These are phyloP conservation scores for Allacma fusca DNA, from an alignment of 2,888 invertebrate genomes.

Conservation along the genomic window DNA sequence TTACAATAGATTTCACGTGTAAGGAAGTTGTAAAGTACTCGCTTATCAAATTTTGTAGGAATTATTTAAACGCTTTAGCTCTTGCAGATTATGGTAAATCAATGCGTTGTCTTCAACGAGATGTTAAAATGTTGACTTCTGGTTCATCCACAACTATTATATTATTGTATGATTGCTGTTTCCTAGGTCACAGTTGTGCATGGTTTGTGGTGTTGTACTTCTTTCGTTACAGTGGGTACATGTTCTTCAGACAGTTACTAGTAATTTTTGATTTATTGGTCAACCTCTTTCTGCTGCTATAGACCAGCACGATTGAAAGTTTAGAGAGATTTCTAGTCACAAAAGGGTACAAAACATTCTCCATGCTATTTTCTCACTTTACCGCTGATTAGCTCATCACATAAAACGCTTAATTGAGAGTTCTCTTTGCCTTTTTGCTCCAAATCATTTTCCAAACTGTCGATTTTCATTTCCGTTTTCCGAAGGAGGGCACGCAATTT, in stretches of 20 bases:
- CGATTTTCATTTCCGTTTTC: conserved; percentile 86
- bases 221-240: background rate
- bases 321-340: background rate
- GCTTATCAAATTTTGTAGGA: too few species aligned
- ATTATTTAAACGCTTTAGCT: too few species aligned
- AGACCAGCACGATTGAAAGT: background rate
- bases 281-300: background rate
- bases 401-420: conserved; percentile 85
- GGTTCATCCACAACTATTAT: background rate
- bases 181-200: background rate
- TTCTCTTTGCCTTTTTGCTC: conserved; percentile 92
- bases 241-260: too few species aligned
- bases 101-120: too few species aligned
- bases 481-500: conserved; percentile 86
- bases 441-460: conserved; percentile 81
- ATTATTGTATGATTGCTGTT: background rate
- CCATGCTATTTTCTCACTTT: conserved; percentile 35
- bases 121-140: too few species aligned
- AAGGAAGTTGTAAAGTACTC: too few species aligned
- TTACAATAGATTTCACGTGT: too few species aligned
- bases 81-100: too few species aligned
- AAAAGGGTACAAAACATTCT: background rate
- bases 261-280: background rate
- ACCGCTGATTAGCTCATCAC: conserved; percentile 84
- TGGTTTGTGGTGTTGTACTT: conserved; percentile 17